These are phyloP conservation scores for Dendrolimus pini DNA, from an alignment of 2,888 invertebrate species.

Conservation along the genomic window DNA sequence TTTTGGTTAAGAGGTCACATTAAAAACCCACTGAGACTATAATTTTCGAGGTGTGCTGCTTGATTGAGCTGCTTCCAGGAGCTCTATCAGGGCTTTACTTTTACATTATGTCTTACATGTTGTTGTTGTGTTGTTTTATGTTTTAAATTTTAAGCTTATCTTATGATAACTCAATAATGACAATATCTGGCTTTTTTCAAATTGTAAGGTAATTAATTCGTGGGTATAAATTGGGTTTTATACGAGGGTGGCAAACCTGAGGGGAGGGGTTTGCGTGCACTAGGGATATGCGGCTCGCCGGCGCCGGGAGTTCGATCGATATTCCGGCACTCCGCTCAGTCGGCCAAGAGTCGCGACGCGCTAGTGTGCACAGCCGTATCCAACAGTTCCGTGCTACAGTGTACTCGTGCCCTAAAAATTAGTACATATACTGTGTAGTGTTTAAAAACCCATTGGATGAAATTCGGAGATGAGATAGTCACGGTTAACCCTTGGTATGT, in stretches of 20 bases:
- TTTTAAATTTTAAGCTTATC: too few relatives aligned
- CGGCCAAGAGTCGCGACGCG: conserved; percentile 50
- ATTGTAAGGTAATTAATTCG: conserved; percentile 21
- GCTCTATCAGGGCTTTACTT: too few relatives aligned
- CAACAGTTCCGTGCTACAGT: conserved; percentile 28
- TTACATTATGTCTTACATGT: too few relatives aligned
- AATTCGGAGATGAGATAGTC: conserved; percentile 60
- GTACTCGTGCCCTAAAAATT: conserved; percentile 27
- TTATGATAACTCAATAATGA: too few relatives aligned
- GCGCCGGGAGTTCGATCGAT: conserved; percentile 71
- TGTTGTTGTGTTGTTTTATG: too few relatives aligned
- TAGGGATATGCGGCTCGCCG: conserved; percentile 70
- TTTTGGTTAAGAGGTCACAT: too few relatives aligned
- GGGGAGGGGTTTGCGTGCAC: conserved; percentile 66
- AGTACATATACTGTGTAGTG: conserved; percentile 38
- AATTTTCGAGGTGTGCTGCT: too few relatives aligned
- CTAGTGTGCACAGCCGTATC: conserved; percentile 36
- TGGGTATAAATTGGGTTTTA: conserved; percentile 30
- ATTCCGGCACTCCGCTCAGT: conserved; percentile 52
- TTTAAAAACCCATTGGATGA: conserved; percentile 34
- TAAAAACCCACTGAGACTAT: too few relatives aligned
- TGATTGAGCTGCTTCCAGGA: too few relatives aligned
- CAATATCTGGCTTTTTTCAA: neutral
- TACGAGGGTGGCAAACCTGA: conserved; percentile 40
- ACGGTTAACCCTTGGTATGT: conserved; percentile 43